Evolutionary conservation across 2,888 invertebrate genomes (phyloP).

Genomic region (Cataglyphis albicans): DNA sequence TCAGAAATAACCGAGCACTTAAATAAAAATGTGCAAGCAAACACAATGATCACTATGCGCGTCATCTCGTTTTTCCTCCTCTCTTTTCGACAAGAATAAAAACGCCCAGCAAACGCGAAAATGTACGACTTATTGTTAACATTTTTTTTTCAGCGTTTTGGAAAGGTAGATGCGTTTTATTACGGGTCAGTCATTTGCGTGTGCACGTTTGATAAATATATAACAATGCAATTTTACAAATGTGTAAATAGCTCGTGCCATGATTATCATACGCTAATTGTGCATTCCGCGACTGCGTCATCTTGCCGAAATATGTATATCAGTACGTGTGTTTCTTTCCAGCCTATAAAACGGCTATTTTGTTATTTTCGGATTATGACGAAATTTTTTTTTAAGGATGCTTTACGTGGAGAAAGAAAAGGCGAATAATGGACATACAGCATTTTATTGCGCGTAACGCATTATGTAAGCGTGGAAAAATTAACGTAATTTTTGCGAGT

Average conservation of each 20-base stretch:
- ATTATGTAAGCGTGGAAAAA: constrained; percentile 17
- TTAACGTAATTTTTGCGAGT: neutral
- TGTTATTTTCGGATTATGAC: constrained; percentile 27
- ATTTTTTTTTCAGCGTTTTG: constrained; percentile 8
- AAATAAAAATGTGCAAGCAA: neutral
- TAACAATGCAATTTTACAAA: constrained; percentile 38
- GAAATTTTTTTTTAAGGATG: neutral
- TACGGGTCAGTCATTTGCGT: constrained; percentile 1
- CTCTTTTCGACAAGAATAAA: constrained; percentile 17
- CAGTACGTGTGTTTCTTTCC: neutral
- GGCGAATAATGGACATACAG: neutral
- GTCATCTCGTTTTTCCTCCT: neutral
- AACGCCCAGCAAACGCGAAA: constrained; percentile 27
- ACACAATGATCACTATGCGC: neutral
- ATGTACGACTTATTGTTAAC: neutral
- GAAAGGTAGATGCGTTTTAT: constrained; percentile 26
- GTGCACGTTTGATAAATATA: constrained; percentile 20
- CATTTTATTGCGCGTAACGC: neutral
- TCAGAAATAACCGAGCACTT: neutral
- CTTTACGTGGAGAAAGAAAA: too few relatives aligned
- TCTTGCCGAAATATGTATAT: constrained; percentile 33
- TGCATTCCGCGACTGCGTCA: constrained; percentile 17
- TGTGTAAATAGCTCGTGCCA: constrained; percentile 26
- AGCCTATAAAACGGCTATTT: constrained; percentile 13
- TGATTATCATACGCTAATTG: constrained; percentile 41